Evolutionary conservation across 2,113 vertebrate species (phyloP).

Genomic region (Myrmecophaga tridactyla): DNA sequence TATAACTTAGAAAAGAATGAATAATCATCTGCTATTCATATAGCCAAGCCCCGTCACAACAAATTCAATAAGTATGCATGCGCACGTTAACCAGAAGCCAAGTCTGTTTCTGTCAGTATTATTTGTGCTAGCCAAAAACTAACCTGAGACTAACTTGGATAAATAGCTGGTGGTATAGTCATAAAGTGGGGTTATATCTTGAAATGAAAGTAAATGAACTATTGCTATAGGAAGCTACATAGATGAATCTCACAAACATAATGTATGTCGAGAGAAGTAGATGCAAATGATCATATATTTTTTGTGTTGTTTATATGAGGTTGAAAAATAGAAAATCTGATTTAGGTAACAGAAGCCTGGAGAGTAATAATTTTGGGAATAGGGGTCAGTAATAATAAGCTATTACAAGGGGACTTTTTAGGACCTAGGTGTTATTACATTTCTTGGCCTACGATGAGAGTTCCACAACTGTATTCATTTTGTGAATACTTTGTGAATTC

Average conservation of each 20-base stretch:
- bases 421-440: not conserved
- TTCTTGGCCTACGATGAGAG: not conserved
- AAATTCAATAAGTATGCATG: not conserved
- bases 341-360: not conserved
- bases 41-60: not conserved
- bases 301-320: not conserved
- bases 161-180: not conserved
- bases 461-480: not conserved
- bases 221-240: not conserved
- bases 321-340: not conserved
- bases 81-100: not conserved
- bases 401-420: accelerated
- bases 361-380: accelerated
- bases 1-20: not conserved
- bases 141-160: not conserved
- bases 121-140: not conserved
- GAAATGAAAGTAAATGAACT: not conserved
- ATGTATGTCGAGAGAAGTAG: not conserved
- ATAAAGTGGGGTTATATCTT: not conserved
- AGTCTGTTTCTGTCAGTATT: not conserved
- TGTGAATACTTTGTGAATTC: no score
- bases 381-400: no score
- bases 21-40: not conserved
- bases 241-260: not conserved
- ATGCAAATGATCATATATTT: not conserved